Percentiles rank a stretch among this genome's conserved stretches.
Conservation (phyloP, 2,888 invertebrate species). For the Eupithecia tripunctaria region DNA sequence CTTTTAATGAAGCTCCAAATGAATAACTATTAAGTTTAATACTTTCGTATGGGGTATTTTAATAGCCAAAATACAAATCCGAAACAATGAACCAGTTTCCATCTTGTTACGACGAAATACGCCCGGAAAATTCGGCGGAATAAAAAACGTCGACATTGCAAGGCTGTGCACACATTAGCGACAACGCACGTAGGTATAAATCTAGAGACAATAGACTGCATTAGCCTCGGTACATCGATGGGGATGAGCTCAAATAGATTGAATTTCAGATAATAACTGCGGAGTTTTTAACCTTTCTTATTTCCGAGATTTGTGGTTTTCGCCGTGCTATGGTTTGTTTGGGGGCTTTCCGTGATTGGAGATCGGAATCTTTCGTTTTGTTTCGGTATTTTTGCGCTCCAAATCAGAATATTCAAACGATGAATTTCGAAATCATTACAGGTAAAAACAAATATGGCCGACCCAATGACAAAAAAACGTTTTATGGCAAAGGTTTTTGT, state of each 20-base stretch:
- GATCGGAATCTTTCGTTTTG: conserved; percentile 20
- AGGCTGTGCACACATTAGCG: conserved; percentile 77
- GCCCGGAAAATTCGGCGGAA: conserved; percentile 59
- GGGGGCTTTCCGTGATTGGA: conserved; percentile 41
- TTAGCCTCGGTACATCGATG: conserved; percentile 79
- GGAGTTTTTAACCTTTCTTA: conserved; percentile 65
- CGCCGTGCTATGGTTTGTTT: conserved; percentile 49
- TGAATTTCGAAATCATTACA: not conserved
- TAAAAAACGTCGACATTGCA: conserved; percentile 69
- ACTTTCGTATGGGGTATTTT: too few relatives aligned
- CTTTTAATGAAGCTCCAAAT: too few relatives aligned
- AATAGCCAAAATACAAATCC: not conserved
- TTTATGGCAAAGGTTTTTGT: not conserved
- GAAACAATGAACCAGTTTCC: not conserved
- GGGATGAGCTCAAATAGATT: conserved; percentile 79
- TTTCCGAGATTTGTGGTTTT: conserved; percentile 53
- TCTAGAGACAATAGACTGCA: conserved; percentile 77
- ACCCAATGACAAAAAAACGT: not conserved
- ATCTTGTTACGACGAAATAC: conserved; percentile 28
- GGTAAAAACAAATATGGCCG: not conserved
- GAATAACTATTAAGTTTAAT: too few relatives aligned
- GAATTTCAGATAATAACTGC: conserved; percentile 80
- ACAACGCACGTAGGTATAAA: conserved; percentile 78
- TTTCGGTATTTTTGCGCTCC: not conserved
- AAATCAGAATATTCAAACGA: not conserved